phyloP scores from a whole-genome alignment of 2,113 vertebrate genomes.

The Zootoca vivipara region DNA sequence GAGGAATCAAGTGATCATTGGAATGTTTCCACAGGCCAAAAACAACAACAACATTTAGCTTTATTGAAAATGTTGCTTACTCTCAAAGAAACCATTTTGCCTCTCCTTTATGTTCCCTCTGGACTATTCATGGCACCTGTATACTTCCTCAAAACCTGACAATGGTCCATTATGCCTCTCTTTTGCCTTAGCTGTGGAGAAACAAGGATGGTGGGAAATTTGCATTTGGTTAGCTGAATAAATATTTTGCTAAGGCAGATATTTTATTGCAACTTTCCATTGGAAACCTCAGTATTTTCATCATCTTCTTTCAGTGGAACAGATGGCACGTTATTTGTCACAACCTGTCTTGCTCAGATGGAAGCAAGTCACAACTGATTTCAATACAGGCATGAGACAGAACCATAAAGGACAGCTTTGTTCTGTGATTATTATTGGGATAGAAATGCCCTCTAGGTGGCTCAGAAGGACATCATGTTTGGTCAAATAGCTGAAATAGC shows the following conservation, averaged over 20 bases:
- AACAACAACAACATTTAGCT: neutral
- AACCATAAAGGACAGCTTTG: neutral
- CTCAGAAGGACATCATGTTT: neutral
- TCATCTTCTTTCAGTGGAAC: neutral
- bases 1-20: conserved; percentile 16
- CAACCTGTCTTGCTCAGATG: neutral
- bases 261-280: conserved; percentile 2
- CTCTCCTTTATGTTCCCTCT: neutral
- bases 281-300: neutral
- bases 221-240: conserved; percentile 32
- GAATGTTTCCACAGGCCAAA: conserved; percentile 1
- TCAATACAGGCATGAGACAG: neutral
- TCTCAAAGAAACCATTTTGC: neutral
- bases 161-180: neutral
- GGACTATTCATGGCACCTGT: conserved; percentile 7
- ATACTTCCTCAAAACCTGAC: conserved; percentile 17
- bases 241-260: conserved; percentile 23
- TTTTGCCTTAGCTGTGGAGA: conserved; percentile 1
- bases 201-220: conserved; percentile 24
- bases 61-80: conserved; percentile 5
- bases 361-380: neutral
- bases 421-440: neutral
- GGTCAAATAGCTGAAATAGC: neutral
- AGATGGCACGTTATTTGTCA: neutral
- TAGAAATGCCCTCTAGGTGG: neutral